Evolutionary conservation across 2,113 vertebrate genomes (phyloP).

Genomic region (Hippolais icterina): DNA sequence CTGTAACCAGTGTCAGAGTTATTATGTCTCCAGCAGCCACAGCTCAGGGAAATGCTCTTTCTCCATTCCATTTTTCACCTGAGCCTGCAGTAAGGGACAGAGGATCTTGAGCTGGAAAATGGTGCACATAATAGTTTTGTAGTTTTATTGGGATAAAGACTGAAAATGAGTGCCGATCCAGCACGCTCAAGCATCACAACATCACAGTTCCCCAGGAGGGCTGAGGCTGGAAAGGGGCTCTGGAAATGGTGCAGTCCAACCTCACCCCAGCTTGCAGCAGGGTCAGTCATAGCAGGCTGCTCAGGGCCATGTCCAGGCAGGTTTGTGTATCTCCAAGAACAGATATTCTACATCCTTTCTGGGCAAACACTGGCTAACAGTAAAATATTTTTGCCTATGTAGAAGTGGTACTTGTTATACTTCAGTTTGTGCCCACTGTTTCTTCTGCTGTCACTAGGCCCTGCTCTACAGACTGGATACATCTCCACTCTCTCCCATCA

Average conservation of each 20-base stretch:
- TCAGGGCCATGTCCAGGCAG: background rate
- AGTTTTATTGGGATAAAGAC: background rate
- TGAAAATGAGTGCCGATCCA: background rate
- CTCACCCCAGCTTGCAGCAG: background rate
- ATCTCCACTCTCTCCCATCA: background rate
- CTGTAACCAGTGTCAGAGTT: background rate
- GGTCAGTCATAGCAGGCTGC: background rate
- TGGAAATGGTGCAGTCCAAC: background rate
- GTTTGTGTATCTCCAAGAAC: background rate
- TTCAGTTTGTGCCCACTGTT: background rate
- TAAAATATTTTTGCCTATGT: background rate
- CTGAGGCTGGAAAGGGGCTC: background rate
- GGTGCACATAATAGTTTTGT: background rate
- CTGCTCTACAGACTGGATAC: background rate
- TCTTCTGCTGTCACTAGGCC: background rate
- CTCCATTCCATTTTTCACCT: background rate
- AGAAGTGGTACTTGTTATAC: background rate
- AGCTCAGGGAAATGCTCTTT: background rate
- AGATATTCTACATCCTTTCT: background rate
- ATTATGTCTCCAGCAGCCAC: background rate
- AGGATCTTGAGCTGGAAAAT: background rate
- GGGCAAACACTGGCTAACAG: background rate
- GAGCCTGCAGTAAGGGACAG: background rate
- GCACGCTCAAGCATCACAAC: background rate
- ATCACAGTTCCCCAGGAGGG: rapidly evolving